Base-by-base conservation (phyloP, 1,140 invertebrate genomes). In the Hyposmocoma kahamanoa region DNA sequence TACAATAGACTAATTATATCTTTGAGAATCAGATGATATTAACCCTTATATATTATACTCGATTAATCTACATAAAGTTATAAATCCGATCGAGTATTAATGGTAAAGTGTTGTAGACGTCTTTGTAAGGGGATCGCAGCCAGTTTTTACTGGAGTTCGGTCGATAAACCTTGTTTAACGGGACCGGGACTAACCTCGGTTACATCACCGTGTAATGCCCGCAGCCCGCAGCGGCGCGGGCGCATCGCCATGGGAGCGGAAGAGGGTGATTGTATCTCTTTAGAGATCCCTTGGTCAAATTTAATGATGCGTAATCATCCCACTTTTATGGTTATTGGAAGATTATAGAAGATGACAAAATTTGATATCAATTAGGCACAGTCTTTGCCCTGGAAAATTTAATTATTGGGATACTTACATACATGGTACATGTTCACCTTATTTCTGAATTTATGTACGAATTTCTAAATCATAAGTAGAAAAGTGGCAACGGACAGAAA, bases 61-160 rank as follows among this genome's bases (percentile, higher is more conserved):
- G n/a, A n/a, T n/a, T n/a, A n/a, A n/a, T n/a, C n/a, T n/a, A n/a
- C n/a, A n/a, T n/a, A n/a, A n/a, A n/a, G n/a, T n/a, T n/a, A n/a
- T n/a, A n/a, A n/a, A n/a, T n/a, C n/a, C n/a, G n/a, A n/a, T n/a
- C n/a, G n/a, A n/a, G n/a, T n/a, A n/a, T n/a, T n/a, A n/a, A n/a
- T n/a, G n/a, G n/a, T n/a, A n/a, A n/a, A n/a, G n/a, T n/a, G n/a
- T n/a, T n/a, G n/a, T n/a, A n/a, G n/a, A 15, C 2, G 11, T 36
- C 32, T 36, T 36, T 36, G 32, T 36, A 36, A 15, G 32, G 15
- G 32, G 32, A 36, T 36, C 32, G 10, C 8, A 6, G 10, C 11
- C 18, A 36, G 32, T 36, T 36, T 36, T 36, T 36, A 36, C 32
- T 36, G 15, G 32, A 36, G 32, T n/a, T n/a, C n/a, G 32, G 32